These are phyloP conservation scores for Temnopleurus reevesii DNA, from an alignment of 53 echinoderm and acorn worm genomes.

Conservation along the genomic window DNA sequence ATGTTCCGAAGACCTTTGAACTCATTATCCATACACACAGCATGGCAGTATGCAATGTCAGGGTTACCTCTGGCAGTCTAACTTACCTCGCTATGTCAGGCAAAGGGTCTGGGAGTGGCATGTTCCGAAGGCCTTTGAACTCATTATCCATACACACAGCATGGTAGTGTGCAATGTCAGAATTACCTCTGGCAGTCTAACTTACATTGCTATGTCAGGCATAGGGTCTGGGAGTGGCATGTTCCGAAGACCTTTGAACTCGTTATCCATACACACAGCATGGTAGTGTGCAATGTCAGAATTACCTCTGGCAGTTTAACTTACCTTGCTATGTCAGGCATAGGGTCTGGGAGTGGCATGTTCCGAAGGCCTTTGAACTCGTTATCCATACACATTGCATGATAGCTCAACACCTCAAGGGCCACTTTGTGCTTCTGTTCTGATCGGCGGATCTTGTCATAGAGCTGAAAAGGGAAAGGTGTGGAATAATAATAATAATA, in stretches of 20 bases:
- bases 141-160: too few species aligned
- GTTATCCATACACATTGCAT: constrained; percentile 87
- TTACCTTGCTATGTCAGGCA: constrained; percentile 94
- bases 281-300: too few species aligned
- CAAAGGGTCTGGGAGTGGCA: too few species aligned
- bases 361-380: constrained; percentile 78
- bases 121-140: too few species aligned
- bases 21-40: constrained; percentile 71
- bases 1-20: background rate
- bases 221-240: constrained; percentile 44
- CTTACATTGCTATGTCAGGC: too few species aligned
- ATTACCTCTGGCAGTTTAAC: background rate
- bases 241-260: constrained; percentile 74
- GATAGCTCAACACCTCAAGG: constrained; percentile 94
- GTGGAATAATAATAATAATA: too few species aligned
- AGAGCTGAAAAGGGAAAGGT: constrained; percentile 63
- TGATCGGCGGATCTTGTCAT: constrained; percentile 96
- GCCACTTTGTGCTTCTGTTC: constrained; percentile 98
- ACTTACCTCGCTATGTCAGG: too few species aligned
- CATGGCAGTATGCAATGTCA: constrained; percentile 85
- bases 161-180: too few species aligned
- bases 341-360: constrained; percentile 86
- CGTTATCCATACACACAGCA: background rate
- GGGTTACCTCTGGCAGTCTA: too few species aligned
- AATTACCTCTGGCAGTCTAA: too few species aligned